A percentile compares a stretch with the other conserved stretches of the same genome.
Evolutionary conservation across 2,113 vertebrate genomes (phyloP).

Genomic region (Dasyornis broadbenti): DNA sequence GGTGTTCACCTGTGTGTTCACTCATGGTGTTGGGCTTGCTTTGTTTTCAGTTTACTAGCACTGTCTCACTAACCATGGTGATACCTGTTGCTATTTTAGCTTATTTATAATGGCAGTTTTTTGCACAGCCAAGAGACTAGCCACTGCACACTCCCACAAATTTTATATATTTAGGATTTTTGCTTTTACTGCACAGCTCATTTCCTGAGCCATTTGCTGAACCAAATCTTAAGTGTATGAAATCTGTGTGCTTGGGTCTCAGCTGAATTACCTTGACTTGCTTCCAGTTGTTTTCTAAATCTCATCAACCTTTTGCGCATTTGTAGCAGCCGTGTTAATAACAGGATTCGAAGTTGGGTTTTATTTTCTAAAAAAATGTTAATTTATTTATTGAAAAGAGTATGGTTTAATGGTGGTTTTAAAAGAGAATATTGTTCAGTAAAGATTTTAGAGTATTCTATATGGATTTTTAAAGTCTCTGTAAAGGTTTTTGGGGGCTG

Average conservation of each 20-base stretch:
- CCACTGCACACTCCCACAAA: not conserved
- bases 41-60: not conserved
- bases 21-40: not conserved
- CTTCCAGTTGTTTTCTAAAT: not conserved
- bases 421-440: slow-evolving; percentile 53
- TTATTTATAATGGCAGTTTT: not conserved
- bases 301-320: slow-evolving; percentile 38
- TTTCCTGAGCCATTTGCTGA: not conserved
- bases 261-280: not conserved
- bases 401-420: slow-evolving; percentile 39
- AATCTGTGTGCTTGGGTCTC: not conserved
- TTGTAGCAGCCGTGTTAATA: slow-evolving; percentile 26
- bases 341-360: not conserved
- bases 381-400: slow-evolving; percentile 66
- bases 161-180: not conserved
- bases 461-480: slow-evolving; percentile 44
- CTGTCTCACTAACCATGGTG: not conserved
- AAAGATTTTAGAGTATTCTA: slow-evolving; percentile 69
- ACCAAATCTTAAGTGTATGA: slow-evolving; percentile 4
- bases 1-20: not conserved
- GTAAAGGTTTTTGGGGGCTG: not conserved
- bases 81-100: not conserved
- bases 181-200: not conserved
- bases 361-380: slow-evolving; percentile 60
- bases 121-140: not conserved